Base-by-base conservation (phyloP, 2,797 vertebrate genomes). In the Cyprinella venusta region DNA sequence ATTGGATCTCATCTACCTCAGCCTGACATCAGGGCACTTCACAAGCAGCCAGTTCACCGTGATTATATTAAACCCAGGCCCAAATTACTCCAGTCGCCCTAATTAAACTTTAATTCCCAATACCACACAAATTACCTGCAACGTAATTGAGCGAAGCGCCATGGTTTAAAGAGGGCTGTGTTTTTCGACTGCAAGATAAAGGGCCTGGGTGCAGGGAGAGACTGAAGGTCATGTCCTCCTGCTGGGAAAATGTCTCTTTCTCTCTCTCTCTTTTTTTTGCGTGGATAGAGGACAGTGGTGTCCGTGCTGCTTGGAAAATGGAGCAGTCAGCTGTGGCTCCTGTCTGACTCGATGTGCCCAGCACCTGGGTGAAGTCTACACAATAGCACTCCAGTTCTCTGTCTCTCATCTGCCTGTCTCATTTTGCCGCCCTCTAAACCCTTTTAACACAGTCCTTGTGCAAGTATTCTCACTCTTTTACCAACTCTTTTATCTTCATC, bases 61-160 rank as follows among this genome's bases (percentile, higher is more conserved):
- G 88, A 88, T 88, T 86, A 84, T 85, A 86, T 88, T 87, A 88
- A 88, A 88, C 81, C 84, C 59, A 36, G 82, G 70, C 93, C 93
- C 92, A 94, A 94, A 94, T 94, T 91, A 93, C 93, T 94, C 91
- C 85, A 90, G 89, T 88, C 91, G 90, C 92, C 91, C 93, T 94
- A 95, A 95, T 95, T 94, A 94, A 94, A 94, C 93, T 94, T 94
- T 94, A 95, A 94, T 95, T 93, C 94, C 91, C 92, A 91, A 92
- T 93, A 94, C 92, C 88, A 89, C 89, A 86, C 94, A 94, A 94
- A 94, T 93, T 92, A 94, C 93, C 88, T 89, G 85, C 79, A 88
- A 84, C 72, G 38, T 88, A 88, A 87, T 87, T 88, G 86, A 84
- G 84, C 36, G 33, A 79, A 76, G 79, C 71, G 75, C 65, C 59